phyloP scores from a whole-genome alignment of 2,113 vertebrate species.

The Rynchops niger region DNA sequence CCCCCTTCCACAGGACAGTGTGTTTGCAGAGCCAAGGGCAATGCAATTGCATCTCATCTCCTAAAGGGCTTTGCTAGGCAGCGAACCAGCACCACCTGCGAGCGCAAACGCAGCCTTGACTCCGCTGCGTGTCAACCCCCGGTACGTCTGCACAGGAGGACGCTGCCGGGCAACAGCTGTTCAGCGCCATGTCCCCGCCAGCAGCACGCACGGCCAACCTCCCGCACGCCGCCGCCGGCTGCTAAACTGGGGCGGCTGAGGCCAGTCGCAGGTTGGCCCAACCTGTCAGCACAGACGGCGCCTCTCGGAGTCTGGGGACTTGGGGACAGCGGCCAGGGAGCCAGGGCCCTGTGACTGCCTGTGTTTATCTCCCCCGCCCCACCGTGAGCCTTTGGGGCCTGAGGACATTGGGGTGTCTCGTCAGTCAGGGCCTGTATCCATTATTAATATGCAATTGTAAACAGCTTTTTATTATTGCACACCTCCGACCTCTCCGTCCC shows the following conservation, averaged over 20 bases:
- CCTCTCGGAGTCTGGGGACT: not conserved
- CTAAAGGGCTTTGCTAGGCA: accelerated
- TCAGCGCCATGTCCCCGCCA: not conserved
- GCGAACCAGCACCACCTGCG: not conserved
- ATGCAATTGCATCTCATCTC: not conserved
- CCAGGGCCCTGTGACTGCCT: not conserved
- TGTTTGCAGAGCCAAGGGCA: not conserved
- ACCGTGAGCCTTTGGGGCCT: not conserved
- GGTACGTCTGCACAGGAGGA: not conserved
- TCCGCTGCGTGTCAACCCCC: not conserved
- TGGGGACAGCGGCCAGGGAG: not conserved
- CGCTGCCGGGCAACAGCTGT: accelerated
- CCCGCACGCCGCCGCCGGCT: accelerated
- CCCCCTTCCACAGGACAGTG: accelerated
- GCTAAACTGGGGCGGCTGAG: not conserved
- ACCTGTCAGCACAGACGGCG: too few relatives aligned
- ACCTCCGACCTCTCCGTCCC: not conserved
- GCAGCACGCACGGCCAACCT: accelerated
- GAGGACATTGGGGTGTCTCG: not conserved
- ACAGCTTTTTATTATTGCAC: constrained; percentile 8
- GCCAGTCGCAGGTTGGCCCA: not conserved
- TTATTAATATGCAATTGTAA: constrained; percentile 3
- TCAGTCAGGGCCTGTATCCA: accelerated
- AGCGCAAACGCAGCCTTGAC: too few relatives aligned
- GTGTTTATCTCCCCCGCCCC: not conserved